These are phyloP conservation scores for Glossosoma conforme DNA, from an alignment of 1,140 invertebrate species.

Conservation along the genomic window DNA sequence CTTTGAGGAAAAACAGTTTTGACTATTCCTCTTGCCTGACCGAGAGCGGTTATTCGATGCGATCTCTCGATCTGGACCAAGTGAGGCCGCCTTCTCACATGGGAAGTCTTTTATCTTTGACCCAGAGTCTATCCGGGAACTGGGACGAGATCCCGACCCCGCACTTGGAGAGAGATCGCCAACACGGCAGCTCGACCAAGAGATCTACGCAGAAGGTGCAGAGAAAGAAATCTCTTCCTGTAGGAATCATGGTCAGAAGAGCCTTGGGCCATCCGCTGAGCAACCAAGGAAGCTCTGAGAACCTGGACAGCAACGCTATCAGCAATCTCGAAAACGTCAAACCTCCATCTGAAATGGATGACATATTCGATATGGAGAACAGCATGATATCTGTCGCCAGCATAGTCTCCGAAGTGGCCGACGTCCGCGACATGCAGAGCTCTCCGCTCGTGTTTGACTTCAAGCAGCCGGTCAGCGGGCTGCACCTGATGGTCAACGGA, in stretches of 20 bases:
- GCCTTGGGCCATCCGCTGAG: slow-evolving; percentile 56
- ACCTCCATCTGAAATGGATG: slow-evolving; percentile 76
- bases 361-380: slow-evolving; percentile 70
- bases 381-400: slow-evolving; percentile 80
- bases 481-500: slow-evolving; percentile 41
- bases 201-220: slow-evolving; percentile 35
- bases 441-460: slow-evolving; percentile 49
- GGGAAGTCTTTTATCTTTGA: slow-evolving; percentile 60
- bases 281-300: slow-evolving; percentile 58
- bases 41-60: slow-evolving; percentile 50
- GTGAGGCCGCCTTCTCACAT: slow-evolving; percentile 75
- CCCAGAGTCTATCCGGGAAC: slow-evolving; percentile 51
- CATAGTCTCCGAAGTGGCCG: slow-evolving; percentile 71
- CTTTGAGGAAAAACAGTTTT: slow-evolving; percentile 54
- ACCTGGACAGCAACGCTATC: slow-evolving; percentile 51
- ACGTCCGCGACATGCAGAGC: slow-evolving; percentile 39
- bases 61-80: slow-evolving; percentile 64
- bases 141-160: slow-evolving; percentile 39
- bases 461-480: slow-evolving; percentile 47
- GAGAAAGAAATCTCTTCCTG: slow-evolving; percentile 63
- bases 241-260: slow-evolving; percentile 62
- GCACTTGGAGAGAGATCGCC: slow-evolving; percentile 33
- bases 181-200: slow-evolving; percentile 38
- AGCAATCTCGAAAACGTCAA: slow-evolving; percentile 68
- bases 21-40: slow-evolving; percentile 44